phyloP scores from a whole-genome alignment of 1,140 invertebrate genomes.

The Lucilia sericata region DNA sequence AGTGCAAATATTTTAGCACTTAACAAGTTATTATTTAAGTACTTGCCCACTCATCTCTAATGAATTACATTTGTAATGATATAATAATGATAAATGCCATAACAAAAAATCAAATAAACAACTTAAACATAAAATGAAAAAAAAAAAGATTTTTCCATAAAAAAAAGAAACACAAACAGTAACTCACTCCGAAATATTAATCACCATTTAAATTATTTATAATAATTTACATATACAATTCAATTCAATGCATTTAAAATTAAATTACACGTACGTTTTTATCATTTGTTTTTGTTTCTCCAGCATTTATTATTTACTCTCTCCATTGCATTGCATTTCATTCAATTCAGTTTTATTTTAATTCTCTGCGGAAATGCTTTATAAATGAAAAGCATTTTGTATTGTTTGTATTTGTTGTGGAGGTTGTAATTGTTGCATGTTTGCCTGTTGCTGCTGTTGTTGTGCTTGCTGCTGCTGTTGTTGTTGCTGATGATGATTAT shows the following conservation, averaged over 20 bases:
- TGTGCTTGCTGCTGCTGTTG: conserved; percentile 48
- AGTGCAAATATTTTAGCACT: background rate
- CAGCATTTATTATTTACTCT: background rate
- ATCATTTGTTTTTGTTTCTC: background rate
- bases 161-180: background rate
- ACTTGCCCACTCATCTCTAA: background rate
- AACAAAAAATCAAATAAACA: too few species aligned
- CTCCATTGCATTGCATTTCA: background rate
- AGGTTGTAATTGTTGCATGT: conserved; percentile 29
- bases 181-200: background rate
- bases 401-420: conserved; percentile 18
- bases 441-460: conserved; percentile 46
- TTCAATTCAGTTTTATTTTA: background rate
- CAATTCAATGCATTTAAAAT: background rate
- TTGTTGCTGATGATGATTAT: conserved; percentile 51
- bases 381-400: conserved; percentile 38
- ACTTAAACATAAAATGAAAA: background rate
- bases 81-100: too few species aligned
- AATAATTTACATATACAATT: background rate
- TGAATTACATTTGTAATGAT: background rate
- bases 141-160: background rate
- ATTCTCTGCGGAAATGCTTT: background rate
- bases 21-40: background rate
- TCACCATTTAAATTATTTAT: conserved; percentile 6
- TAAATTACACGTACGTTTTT: background rate